Evolutionary conservation across 2,113 vertebrate species (phyloP).

Genomic region (Boulengeromyrus knoepffleri): DNA sequence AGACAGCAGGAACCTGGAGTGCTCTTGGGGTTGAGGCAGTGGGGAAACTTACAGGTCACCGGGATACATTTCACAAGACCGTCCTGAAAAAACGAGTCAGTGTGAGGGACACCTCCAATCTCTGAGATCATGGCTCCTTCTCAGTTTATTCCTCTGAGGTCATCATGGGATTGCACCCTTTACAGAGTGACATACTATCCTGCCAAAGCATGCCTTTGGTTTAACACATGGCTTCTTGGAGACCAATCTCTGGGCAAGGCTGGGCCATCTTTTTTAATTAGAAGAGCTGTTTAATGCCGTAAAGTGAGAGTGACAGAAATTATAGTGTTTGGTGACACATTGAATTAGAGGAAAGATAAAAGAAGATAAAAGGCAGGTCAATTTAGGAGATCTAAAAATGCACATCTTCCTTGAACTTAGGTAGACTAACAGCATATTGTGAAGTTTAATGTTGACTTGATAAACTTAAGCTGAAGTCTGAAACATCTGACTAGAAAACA

Average conservation of each 20-base stretch:
- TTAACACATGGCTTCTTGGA: neutral
- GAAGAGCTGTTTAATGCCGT: neutral
- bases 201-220: neutral
- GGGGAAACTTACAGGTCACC: conserved; percentile 26
- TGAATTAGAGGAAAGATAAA: neutral
- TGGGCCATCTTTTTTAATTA: neutral
- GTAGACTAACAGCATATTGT: neutral
- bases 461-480: neutral
- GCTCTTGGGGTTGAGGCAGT: conserved; percentile 20
- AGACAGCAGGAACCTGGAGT: conserved; percentile 35
- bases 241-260: neutral
- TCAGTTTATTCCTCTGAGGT: neutral
- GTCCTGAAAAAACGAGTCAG: conserved; percentile 15
- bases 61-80: conserved; percentile 28
- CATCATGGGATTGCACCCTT: neutral
- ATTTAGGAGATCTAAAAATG: neutral
- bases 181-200: neutral
- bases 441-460: neutral
- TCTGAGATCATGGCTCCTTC: neutral
- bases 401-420: neutral
- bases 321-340: neutral
- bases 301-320: neutral
- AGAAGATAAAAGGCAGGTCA: neutral
- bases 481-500: neutral
- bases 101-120: neutral